phyloP scores from a whole-genome alignment of 2,888 invertebrate genomes.

The Xestia ashworthii region DNA sequence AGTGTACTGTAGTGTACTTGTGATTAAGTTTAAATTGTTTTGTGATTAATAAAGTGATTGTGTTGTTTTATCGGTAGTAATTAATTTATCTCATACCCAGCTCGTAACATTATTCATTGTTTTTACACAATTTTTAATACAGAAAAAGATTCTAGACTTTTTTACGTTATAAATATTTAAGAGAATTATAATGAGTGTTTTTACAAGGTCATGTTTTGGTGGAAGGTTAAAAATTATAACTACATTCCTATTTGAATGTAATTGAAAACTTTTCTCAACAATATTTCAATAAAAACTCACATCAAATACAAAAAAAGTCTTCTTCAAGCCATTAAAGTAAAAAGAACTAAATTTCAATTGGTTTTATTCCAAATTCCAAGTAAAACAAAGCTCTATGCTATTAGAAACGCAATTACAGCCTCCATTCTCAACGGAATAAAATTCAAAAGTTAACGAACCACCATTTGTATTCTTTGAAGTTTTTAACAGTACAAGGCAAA shows the following conservation, averaged over 20 bases:
- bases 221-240: neutral
- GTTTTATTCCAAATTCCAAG: neutral
- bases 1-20: no score
- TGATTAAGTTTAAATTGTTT: no score
- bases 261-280: neutral
- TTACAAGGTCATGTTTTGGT: neutral
- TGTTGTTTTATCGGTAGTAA: no score
- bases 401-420: constrained; percentile 22
- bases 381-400: constrained; percentile 13
- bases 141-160: neutral
- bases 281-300: neutral
- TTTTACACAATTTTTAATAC: constrained; percentile 16
- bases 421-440: constrained; percentile 35
- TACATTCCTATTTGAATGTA: neutral
- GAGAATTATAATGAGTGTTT: neutral
- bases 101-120: constrained; percentile 43
- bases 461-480: constrained; percentile 58
- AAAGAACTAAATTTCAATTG: constrained; percentile 6
- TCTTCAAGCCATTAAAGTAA: neutral
- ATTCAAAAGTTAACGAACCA: constrained; percentile 55
- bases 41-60: no score
- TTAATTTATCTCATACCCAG: no score
- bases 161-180: neutral
- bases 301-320: neutral
- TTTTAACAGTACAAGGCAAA: constrained; percentile 38